phyloP scores from a whole-genome alignment of 2,113 vertebrate species.

The Dasyprocta punctata region DNA sequence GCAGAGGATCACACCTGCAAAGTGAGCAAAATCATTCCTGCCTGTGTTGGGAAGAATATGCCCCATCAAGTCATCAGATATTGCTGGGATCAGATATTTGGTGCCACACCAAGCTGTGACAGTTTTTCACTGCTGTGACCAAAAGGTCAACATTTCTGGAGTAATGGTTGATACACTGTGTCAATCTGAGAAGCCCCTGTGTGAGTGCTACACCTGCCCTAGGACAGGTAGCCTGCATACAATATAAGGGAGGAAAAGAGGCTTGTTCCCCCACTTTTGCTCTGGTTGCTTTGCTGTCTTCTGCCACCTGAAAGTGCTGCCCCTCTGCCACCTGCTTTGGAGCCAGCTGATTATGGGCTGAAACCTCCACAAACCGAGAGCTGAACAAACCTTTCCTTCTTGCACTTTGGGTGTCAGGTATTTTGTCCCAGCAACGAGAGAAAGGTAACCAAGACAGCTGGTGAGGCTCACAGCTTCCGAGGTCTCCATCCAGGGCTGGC shows the following conservation, averaged over 20 bases:
- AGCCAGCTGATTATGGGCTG: background rate
- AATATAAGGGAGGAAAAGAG: background rate
- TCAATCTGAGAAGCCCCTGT: background rate
- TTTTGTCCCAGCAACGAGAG: background rate
- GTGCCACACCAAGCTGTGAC: background rate
- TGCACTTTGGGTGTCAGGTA: background rate
- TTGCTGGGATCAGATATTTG: background rate
- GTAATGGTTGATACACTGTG: background rate
- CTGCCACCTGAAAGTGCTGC: background rate
- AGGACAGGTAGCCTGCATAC: background rate
- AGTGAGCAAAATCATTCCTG: background rate
- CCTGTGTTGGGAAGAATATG: background rate
- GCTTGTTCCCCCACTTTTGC: background rate
- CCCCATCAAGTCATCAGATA: background rate
- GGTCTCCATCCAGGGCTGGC: background rate
- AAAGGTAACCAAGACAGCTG: background rate
- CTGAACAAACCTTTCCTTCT: background rate
- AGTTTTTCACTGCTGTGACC: background rate
- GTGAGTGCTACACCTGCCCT: background rate
- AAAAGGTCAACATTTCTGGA: background rate
- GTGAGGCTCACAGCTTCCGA: background rate
- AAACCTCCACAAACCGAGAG: background rate
- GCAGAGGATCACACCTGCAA: background rate
- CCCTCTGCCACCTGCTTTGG: background rate
- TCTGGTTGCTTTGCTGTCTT: too few species aligned